phyloP scores from a whole-genome alignment of 2,888 invertebrate genomes.

The Temnothorax unifasciatus region DNA sequence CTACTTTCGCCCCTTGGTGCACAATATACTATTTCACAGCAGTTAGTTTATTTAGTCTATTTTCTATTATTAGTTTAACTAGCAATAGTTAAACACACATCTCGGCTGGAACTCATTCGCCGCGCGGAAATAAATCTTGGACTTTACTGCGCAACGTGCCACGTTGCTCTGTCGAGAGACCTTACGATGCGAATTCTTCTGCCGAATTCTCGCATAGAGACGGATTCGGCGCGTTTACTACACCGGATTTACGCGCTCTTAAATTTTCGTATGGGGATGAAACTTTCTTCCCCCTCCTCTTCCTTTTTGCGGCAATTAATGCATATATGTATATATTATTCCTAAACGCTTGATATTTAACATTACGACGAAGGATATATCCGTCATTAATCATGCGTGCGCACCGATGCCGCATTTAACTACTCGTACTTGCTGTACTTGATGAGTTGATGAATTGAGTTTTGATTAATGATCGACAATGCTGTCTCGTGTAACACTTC shows the following conservation, averaged over 20 bases:
- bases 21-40: conserved; percentile 1
- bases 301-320: background rate
- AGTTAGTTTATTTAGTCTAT: conserved; percentile 37
- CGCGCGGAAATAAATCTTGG: conserved; percentile 42
- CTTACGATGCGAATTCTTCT: conserved; percentile 56
- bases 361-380: background rate
- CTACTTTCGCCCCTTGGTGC: too few relatives aligned
- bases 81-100: conserved; percentile 27
- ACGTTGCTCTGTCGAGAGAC: conserved; percentile 9
- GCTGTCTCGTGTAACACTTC: background rate
- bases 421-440: conserved; percentile 2
- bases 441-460: background rate
- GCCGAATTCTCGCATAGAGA: background rate
- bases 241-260: background rate
- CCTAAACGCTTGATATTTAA: background rate
- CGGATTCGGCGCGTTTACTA: background rate
- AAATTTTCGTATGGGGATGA: background rate
- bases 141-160: conserved; percentile 51
- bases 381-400: conserved; percentile 22
- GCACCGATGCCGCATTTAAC: background rate
- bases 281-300: background rate
- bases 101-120: conserved; percentile 26
- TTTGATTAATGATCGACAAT: conserved; percentile 26
- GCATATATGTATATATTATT: background rate
- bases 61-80: conserved; percentile 54